Evolutionary conservation across 2,888 invertebrate genomes (phyloP).

Genomic region (Anagyrus pseudococci): DNA sequence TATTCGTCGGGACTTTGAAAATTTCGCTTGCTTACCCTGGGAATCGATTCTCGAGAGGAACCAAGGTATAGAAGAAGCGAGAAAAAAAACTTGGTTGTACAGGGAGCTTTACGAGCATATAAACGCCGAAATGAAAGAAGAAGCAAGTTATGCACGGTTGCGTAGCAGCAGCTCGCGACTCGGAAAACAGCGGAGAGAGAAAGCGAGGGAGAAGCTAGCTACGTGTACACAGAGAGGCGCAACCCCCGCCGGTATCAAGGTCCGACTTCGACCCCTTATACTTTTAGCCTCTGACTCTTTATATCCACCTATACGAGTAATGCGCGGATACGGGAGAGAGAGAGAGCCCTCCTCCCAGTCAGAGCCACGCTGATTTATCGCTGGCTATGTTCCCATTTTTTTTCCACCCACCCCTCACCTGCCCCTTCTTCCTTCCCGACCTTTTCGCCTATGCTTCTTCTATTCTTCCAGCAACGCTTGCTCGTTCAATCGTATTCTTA

Average conservation of each 20-base stretch:
- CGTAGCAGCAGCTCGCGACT: slow-evolving; percentile 51
- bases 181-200: too few species aligned
- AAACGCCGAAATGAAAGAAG: slow-evolving; percentile 13
- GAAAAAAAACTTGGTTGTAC: too few species aligned
- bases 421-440: not conserved
- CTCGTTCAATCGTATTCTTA: too few species aligned
- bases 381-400: slow-evolving; percentile 10
- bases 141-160: slow-evolving; percentile 39
- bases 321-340: not conserved
- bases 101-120: not conserved
- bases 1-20: too few species aligned
- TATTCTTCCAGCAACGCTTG: not conserved
- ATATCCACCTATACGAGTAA: not conserved
- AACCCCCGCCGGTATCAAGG: slow-evolving; percentile 34
- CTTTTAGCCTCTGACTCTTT: not conserved
- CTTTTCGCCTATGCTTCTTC: not conserved
- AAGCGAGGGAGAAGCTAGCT: too few species aligned
- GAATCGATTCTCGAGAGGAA: too few species aligned
- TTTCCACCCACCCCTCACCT: too few species aligned
- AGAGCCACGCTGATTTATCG: slow-evolving; percentile 17
- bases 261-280: slow-evolving; percentile 27
- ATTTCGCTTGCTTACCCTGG: too few species aligned
- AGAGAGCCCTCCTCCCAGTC: not conserved
- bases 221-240: too few species aligned
- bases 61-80: too few species aligned